A percentile compares a stretch with the other conserved stretches of the same genome.
Evolutionary conservation across 2,888 invertebrate species (phyloP).

Genomic region (Amitus sp.): DNA sequence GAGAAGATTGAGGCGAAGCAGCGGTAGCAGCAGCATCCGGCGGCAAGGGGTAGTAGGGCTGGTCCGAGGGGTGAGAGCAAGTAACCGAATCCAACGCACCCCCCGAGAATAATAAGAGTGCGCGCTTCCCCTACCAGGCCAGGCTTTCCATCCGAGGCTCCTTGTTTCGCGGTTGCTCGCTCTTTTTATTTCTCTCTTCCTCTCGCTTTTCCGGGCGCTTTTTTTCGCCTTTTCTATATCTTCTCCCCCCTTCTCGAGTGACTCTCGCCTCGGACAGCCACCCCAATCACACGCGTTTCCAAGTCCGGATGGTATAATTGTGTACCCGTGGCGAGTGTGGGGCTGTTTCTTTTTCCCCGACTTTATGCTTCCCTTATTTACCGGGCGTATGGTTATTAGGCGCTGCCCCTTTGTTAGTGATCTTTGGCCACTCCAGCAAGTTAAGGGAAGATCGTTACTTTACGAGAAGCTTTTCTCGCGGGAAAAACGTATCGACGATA

Average conservation of each 20-base stretch:
- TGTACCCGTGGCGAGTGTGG: neutral
- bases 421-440: conserved; percentile 2
- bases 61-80: conserved; percentile 55
- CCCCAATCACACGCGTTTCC: too few species aligned
- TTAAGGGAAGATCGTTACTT: neutral
- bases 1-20: conserved; percentile 24
- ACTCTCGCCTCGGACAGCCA: conserved; percentile 47
- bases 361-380: too few species aligned
- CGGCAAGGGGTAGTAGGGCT: conserved; percentile 27
- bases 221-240: conserved; percentile 21
- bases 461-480: too few species aligned
- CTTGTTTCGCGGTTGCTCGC: conserved; percentile 25
- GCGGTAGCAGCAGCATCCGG: too few species aligned
- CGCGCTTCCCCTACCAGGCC: conserved; percentile 42
- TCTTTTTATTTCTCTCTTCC: conserved; percentile 12
- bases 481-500: neutral
- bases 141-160: too few species aligned
- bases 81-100: conserved; percentile 64
- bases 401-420: conserved; percentile 4
- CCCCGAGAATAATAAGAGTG: conserved; percentile 56
- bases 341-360: too few species aligned
- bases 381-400: neutral
- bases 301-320: conserved; percentile 46
- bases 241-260: conserved; percentile 29
- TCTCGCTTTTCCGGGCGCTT: conserved; percentile 12